Evolutionary conservation across 1,140 invertebrate species (phyloP), one percentile per base, ranked within the genome.

Genomic region (Drosophila malerkotliana): DNA sequence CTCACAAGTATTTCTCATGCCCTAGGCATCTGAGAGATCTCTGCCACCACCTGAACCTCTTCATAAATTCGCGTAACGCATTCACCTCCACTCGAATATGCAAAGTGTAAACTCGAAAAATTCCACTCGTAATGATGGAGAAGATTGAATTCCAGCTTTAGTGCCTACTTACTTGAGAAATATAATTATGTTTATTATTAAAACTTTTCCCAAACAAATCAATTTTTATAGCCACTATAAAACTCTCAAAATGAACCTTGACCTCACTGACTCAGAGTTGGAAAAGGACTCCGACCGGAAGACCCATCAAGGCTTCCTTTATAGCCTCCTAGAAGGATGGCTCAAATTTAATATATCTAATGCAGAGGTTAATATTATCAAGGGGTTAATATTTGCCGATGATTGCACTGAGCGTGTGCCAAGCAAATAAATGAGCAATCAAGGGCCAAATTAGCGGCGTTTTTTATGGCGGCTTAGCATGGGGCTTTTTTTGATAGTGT

Each of bases 381-480:
- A 48, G 66, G 68, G 68, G 57, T 14, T 84, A 77, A 85, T 51
- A 37, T 53, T 81, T 66, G 77, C 15, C 26, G 30, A 47, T 68
- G 75, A 53, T 53, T 49, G 49, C 72, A 75, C 75, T 76, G 55
- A 66, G 72, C 64, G 77, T 61, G 55, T 57, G 66, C 55, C 59
- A 55, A 60, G 79, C 77, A 84, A 84, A 87, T 80, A 74, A 80
- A 84, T 71, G 81, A 64, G 49, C 81, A 87, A 84, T 81, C 68
- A 81, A 73, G 63, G 61, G 82, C 63, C 55, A 84, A 87, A 84
- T 84, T 84, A 87, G 77, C 68, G 73, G 77, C 68, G 58, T 68
- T 85, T 85, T 81, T 71, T 67, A 67, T 77, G 60, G 24, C 55
- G 59, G 72, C 77, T 83, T 72, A 67, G 58, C 64, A 56, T 44